These are phyloP conservation scores for Sinopyrophorus schimmeli DNA, from an alignment of 2,888 invertebrate species.

Conservation along the genomic window DNA sequence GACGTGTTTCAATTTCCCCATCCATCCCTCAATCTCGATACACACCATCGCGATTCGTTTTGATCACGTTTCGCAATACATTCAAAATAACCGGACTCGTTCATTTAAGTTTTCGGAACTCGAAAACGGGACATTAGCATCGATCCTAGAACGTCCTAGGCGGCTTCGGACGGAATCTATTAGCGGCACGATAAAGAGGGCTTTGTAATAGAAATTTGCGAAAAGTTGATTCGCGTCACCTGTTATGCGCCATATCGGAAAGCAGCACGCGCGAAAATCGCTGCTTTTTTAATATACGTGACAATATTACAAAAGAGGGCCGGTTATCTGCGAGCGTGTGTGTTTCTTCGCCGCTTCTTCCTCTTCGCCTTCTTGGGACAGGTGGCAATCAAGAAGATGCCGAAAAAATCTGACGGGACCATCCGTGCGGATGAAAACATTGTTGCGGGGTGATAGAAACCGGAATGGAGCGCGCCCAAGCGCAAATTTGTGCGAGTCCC, in stretches of 20 bases:
- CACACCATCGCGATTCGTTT: conserved; percentile 20
- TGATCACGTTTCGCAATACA: conserved; percentile 20
- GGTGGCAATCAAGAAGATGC: conserved; percentile 17
- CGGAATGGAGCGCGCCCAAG: conserved; percentile 30
- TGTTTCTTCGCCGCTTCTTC: too few relatives aligned
- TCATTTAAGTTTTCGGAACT: conserved; percentile 33
- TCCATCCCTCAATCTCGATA: conserved; percentile 26
- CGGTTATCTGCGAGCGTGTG: conserved; percentile 19
- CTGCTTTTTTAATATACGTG: conserved; percentile 29
- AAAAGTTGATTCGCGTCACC: conserved; percentile 31
- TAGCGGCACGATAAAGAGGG: conserved; percentile 25
- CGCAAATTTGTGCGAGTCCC: conserved; percentile 39
- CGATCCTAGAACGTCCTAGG: conserved; percentile 26
- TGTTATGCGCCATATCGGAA: conserved; percentile 25
- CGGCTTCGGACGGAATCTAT: conserved; percentile 29
- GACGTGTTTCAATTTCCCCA: conserved; percentile 31
- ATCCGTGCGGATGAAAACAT: conserved; percentile 7
- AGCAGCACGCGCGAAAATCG: conserved; percentile 24
- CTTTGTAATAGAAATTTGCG: conserved; percentile 22
- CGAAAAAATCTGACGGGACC: conserved; percentile 11
- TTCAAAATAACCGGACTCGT: conserved; percentile 32
- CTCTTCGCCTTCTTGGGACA: conserved; percentile 11
- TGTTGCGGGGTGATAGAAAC: conserved; percentile 20
- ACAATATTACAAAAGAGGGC: conserved; percentile 23
- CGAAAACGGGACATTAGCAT: conserved; percentile 32